Evolutionary conservation across 2,113 vertebrate species (phyloP), one percentile per base, ranked within the genome.

Genomic region (Eurystomus gularis): DNA sequence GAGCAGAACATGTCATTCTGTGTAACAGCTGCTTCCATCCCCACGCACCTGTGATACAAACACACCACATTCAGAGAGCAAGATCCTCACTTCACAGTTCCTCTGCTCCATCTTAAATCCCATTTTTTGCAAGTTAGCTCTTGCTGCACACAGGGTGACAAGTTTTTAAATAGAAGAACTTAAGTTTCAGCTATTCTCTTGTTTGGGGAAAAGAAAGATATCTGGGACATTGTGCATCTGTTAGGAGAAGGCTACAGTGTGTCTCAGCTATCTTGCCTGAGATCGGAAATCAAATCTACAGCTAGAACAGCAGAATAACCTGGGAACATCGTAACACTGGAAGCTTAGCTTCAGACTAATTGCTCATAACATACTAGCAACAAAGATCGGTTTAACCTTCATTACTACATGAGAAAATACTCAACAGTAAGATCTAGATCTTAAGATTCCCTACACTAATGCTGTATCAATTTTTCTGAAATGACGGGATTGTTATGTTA

Each of bases 21-120:
- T 0, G 0, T 29, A 48, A 54, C 1, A 9, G 17, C 46, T 39
- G 35, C 39, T 58, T 48, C 57, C 55, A 44, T 7, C 35, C 25
- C 39, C 6, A 8, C 4, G 13, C 15, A 40, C 42, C 86, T 17
- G 65, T 0, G 1, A 15, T 24, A 69, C 10, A 69, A 64, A 58
- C 3, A 8, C 17, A 44, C n/a, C 31, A 23, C 0, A 0, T n/a
- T 55, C 40, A 70, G 11, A 37, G 18, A 76, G 52, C 42, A 39
- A 0, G 40, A 61, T 28, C n/a, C 51, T 37, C 13, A 18, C 71
- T 69, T 65, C 66, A 46, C 15, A 52, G 19, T 19, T 68, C 31
- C 58, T 20, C 66, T 60, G 48, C 29, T 39, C 49, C 16, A 21
- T 24, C 54, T 73, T 35, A 73, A 80, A 72, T 23, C 12, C 3